Conservation (phyloP, 2,113 vertebrate species). For the Corydoras sp. region DNA sequence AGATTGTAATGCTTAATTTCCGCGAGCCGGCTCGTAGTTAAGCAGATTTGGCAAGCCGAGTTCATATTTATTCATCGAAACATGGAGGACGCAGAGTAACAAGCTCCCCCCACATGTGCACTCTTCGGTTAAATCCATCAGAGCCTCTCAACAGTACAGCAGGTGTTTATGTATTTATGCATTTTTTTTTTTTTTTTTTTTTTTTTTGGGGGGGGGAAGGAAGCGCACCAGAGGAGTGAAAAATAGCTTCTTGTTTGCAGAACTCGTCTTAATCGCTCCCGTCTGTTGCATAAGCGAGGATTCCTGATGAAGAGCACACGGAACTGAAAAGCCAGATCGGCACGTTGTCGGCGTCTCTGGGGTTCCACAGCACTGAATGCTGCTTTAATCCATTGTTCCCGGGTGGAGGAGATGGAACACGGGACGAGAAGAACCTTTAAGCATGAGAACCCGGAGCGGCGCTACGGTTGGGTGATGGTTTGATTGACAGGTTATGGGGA, state of each 20-base stretch:
- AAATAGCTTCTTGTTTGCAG: constrained; percentile 38
- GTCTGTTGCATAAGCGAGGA: constrained; percentile 41
- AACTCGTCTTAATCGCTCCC: constrained; percentile 46
- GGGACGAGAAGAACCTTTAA: constrained; percentile 3
- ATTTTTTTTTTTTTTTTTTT: constrained; percentile 24
- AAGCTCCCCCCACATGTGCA: constrained; percentile 30
- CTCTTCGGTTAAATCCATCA: constrained; percentile 33
- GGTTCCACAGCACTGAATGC: constrained; percentile 20
- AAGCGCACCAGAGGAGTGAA: constrained; percentile 16
- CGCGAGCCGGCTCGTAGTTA: constrained; percentile 48
- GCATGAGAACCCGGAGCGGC: constrained; percentile 16
- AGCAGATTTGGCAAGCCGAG: constrained; percentile 45
- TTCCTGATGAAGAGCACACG: constrained; percentile 5
- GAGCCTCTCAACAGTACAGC: constrained; percentile 43
- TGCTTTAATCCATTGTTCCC: constrained; percentile 18
- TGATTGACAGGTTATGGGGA: background rate
- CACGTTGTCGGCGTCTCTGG: constrained; percentile 27
- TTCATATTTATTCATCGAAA: constrained; percentile 47
- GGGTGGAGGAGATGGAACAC: constrained; percentile 20
- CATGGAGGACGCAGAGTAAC: constrained; percentile 42
- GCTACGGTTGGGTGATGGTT: constrained; percentile 19
- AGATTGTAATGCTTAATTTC: constrained; percentile 50
- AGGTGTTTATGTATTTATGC: constrained; percentile 45
- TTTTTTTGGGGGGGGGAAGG: constrained; percentile 25
- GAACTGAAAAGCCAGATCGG: constrained; percentile 30